phyloP scores from a whole-genome alignment of 2,113 vertebrate genomes.

The Melanerpes formicivorus region DNA sequence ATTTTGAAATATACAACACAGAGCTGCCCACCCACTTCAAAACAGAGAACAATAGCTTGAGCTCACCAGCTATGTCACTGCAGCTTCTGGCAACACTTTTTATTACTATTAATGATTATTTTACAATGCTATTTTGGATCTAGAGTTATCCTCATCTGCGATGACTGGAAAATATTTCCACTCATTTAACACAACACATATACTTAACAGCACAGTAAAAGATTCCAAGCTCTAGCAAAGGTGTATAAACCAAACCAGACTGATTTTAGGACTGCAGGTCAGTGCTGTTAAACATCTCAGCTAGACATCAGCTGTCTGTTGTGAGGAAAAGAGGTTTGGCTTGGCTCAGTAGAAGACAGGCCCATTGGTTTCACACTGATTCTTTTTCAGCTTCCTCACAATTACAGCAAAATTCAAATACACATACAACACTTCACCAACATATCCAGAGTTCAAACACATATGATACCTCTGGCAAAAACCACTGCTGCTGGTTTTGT shows the following conservation, averaged over 20 bases:
- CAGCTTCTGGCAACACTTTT: constrained; percentile 52
- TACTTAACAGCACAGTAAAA: background rate
- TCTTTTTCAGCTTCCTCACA: background rate
- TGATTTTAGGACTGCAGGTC: background rate
- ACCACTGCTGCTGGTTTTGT: background rate
- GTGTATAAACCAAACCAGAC: background rate
- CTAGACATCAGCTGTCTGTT: rapidly evolving
- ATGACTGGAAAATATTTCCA: constrained; percentile 29
- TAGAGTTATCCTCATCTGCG: constrained; percentile 11
- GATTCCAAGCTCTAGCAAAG: background rate
- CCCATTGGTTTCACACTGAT: background rate
- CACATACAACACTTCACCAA: rapidly evolving
- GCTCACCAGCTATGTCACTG: constrained; percentile 28
- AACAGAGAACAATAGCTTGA: constrained; percentile 15
- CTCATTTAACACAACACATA: background rate
- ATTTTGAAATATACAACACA: constrained; percentile 17
- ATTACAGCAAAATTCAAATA: background rate
- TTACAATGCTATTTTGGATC: constrained; percentile 41
- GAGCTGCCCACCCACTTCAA: constrained; percentile 28
- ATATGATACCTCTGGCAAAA: background rate
- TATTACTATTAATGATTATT: constrained; percentile 44
- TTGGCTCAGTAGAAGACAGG: background rate
- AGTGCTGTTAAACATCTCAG: background rate
- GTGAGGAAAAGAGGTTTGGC: background rate
- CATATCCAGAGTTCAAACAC: rapidly evolving